Base-by-base conservation (phyloP, 2,797 vertebrate species). In the Neopelma chrysocephalum region DNA sequence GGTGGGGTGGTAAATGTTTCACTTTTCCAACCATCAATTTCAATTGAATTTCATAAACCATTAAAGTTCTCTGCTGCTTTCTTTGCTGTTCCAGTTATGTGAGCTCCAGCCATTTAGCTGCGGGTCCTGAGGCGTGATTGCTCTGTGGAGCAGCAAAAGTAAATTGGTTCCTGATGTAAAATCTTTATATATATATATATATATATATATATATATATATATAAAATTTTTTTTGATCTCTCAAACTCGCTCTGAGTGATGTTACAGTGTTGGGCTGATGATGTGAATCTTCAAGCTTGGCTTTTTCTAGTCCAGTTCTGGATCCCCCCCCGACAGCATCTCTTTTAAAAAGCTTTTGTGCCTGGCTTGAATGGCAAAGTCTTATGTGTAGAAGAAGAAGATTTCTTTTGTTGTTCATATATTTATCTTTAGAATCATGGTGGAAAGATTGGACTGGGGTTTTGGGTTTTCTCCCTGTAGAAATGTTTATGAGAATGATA, bases 1-100 rank as follows among this genome's bases (percentile, higher is more conserved):
- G 89, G 69, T 57, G 50, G 77, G 70, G 87, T 93, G 95, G 91
- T 95, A 94, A 96, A 94, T 88, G 89, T 83, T 94, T 89, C 66
- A 13, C 90, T 93, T 92, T 80, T 61, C 84, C 61, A 70, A 40
- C 84, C 95, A 94, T 96, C 96, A 88, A 23, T 95, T 93, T 91
- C 94, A 96, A 96, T 83, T 94, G 96, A 83, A 96, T 96, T 96
- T 95, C 93, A 93, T 94, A 93, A 94, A 57, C 92, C 83, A 92
- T 95, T 96, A 43, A 87, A 93, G 96, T 90, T 94, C 81, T 95
- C 54, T 0, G 36, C 92, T 65, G 90, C 84, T 95, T 92, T 77
- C 92, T 96, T 93, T 89, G 84, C 96, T 91, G 90, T 93, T 95
- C 83, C 87, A 95, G 73, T 82, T 85, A 56, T 48, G 61, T 89